These are phyloP conservation scores for Globicephala melas DNA, from an alignment of 2,113 vertebrate genomes.

Conservation along the genomic window DNA sequence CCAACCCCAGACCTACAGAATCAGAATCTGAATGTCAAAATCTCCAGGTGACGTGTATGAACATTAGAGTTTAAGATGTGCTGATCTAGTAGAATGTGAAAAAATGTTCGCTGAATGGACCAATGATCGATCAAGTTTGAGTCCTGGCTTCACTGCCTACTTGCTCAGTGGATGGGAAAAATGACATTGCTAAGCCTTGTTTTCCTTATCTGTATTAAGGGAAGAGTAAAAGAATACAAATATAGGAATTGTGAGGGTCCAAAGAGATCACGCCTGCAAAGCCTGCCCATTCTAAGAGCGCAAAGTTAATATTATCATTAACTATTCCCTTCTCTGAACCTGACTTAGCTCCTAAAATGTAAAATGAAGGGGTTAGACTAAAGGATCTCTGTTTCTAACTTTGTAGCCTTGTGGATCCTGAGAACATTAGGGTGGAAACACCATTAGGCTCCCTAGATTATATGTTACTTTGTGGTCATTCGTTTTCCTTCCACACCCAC, in stretches of 20 bases:
- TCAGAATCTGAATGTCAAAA: neutral
- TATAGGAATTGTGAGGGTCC: neutral
- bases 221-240: neutral
- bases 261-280: neutral
- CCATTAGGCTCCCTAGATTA: neutral
- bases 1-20: neutral
- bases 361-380: neutral
- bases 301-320: neutral
- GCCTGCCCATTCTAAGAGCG: neutral
- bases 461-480: neutral
- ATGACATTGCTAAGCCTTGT: neutral
- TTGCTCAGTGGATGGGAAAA: neutral
- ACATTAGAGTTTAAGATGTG: neutral
- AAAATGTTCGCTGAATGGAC: neutral
- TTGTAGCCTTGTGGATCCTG: neutral
- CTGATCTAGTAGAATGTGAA: neutral
- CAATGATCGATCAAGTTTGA: neutral
- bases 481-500: neutral
- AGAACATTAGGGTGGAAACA: neutral
- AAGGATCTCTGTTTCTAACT: neutral
- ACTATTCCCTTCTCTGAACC: neutral
- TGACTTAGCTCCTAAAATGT: neutral
- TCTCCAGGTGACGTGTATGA: neutral
- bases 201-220: conserved; percentile 1
- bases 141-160: neutral